These are phyloP conservation scores for Thumatha senex DNA, from an alignment of 2,888 invertebrate genomes.

Conservation along the genomic window DNA sequence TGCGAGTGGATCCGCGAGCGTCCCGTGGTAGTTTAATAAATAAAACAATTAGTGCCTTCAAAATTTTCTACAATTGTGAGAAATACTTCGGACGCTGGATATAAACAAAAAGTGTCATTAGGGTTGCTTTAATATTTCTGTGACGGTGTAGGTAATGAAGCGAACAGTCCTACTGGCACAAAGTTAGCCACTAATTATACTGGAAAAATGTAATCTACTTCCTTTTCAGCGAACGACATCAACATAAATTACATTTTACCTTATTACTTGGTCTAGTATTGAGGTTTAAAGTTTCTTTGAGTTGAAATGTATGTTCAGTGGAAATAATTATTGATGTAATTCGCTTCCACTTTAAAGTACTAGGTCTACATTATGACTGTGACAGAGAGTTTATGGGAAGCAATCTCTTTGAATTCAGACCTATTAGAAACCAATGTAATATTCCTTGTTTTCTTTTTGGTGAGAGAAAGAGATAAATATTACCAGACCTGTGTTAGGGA, in stretches of 20 bases:
- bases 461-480: no score
- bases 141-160: conserved; percentile 1
- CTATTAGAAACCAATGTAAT: no score
- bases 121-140: not conserved
- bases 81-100: not conserved
- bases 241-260: not conserved
- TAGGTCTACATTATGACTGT: no score
- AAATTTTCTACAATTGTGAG: not conserved
- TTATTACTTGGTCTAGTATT: not conserved
- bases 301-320: no score
- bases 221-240: not conserved
- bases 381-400: no score
- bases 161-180: not conserved
- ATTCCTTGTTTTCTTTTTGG: no score
- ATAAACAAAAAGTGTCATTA: conserved; percentile 1
- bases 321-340: no score
- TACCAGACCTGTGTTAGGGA: no score
- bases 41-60: not conserved
- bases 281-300: not conserved
- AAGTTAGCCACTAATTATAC: conserved; percentile 1
- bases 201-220: conserved; percentile 28
- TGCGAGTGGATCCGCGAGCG: no score
- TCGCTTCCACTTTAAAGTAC: no score
- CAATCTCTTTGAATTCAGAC: no score
- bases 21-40: no score